phyloP scores from a whole-genome alignment of 2,888 invertebrate species.

The Ophion slaviceki region DNA sequence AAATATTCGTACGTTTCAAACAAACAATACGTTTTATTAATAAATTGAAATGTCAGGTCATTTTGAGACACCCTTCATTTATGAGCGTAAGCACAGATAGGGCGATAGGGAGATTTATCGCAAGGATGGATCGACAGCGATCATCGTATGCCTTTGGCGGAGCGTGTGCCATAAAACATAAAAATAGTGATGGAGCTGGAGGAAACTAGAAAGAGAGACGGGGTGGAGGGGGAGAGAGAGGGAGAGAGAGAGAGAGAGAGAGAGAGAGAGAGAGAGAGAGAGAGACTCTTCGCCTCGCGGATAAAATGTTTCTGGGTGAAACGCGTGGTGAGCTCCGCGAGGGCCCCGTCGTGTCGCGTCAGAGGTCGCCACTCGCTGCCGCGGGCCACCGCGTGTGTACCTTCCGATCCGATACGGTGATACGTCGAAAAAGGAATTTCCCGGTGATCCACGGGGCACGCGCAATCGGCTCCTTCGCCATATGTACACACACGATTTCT shows the following conservation, averaged over 20 bases:
- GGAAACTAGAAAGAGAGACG: conserved; percentile 3
- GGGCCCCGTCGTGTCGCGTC: conserved; percentile 44
- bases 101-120: background rate
- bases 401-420: conserved; percentile 61
- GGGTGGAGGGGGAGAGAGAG: background rate
- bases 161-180: conserved; percentile 48
- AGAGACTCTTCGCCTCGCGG: conserved; percentile 35
- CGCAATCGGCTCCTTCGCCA: conserved; percentile 44
- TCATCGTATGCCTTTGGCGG: conserved; percentile 56
- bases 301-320: conserved; percentile 60
- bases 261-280: background rate
- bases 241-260: background rate
- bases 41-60: no score
- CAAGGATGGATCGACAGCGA: conserved; percentile 3
- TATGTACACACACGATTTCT: conserved; percentile 46
- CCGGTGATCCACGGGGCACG: conserved; percentile 57
- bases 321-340: conserved; percentile 46
- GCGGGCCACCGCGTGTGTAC: conserved; percentile 54
- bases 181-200: background rate
- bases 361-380: conserved; percentile 54
- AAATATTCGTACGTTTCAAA: no score
- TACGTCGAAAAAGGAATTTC: conserved; percentile 65
- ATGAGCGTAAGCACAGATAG: background rate
- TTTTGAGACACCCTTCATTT: background rate
- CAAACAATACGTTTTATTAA: no score